These are phyloP conservation scores for Atherinosoma microstoma DNA, from an alignment of 2,797 vertebrate species.

Conservation along the genomic window DNA sequence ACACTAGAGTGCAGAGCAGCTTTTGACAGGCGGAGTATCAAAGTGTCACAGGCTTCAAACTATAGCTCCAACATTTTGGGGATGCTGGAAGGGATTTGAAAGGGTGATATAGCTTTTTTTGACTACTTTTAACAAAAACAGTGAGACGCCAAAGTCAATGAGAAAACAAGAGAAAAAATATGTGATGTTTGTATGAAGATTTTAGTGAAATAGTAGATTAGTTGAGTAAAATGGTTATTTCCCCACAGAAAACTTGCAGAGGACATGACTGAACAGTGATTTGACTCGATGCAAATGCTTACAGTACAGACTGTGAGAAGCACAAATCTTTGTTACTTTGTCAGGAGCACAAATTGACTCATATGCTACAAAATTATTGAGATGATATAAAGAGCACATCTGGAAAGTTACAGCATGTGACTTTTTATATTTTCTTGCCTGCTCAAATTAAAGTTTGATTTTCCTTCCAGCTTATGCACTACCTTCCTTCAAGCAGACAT, in stretches of 20 bases:
- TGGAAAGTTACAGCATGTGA: not conserved
- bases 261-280: not conserved
- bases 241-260: not conserved
- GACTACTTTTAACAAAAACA: too few relatives aligned
- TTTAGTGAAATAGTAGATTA: not conserved
- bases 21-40: not conserved
- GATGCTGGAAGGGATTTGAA: not conserved
- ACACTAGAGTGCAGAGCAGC: not conserved
- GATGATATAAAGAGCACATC: not conserved
- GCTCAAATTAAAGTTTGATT: too few relatives aligned
- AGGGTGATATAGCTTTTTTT: too few relatives aligned
- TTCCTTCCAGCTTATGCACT: not conserved
- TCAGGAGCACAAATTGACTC: not conserved
- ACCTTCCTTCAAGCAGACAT: not conserved
- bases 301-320: not conserved
- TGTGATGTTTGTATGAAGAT: not conserved
- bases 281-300: not conserved
- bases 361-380: not conserved
- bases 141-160: too few relatives aligned
- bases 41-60: not conserved
- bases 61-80: not conserved
- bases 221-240: not conserved
- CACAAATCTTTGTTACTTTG: not conserved
- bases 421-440: not conserved
- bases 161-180: too few relatives aligned